Evolutionary conservation across 2,113 vertebrate genomes (phyloP), one percentile per base, ranked within the genome.

Genomic region (Apodemus speciosus): DNA sequence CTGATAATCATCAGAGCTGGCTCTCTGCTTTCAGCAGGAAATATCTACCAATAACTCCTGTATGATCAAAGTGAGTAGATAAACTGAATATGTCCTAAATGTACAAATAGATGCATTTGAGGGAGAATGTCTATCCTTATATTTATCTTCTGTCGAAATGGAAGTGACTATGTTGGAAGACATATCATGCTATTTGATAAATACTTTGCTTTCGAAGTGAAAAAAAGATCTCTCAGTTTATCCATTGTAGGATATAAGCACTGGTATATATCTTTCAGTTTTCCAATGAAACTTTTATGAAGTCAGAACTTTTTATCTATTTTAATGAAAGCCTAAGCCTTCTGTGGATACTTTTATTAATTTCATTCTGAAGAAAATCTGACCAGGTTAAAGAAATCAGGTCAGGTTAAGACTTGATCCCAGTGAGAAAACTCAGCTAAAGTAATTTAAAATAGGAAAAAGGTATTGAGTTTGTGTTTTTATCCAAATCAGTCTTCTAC

Each of bases 301-400:
- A 96, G 83, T 79, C 62, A 90, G 62, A 95, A 92, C 81, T 90
- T 95, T 96, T 95, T 88, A 94, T 96, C 95, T 95, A 15, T 89
- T 96, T 94, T 96, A 97, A 96, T 96, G 88, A 97, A 97, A 96
- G 64, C 51, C 2, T 96, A 97, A 96, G 90, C 95, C 95, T 96
- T 92, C 83, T 92, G 95, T 94, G 95, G 46, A 58, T 93, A 95
- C 77, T 92, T 93, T 96, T 90, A 97, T 97, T 97, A 96, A 97
- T 93, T 96, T 96, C 92, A 92, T 96, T 88, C 90, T 93, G 86
- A 66, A 95, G 62, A 75, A 96, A 96, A 93, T 95, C 62, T 92
- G 95, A 88, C 95, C 95, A 97, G 85, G 95, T 96, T 96, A 96
- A 85, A 49, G 58, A 95, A 97, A 96, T 95, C 72, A 94, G 85